phyloP scores from a whole-genome alignment of 2,113 vertebrate species.

The Sterrhoptilus dennistouni region DNA sequence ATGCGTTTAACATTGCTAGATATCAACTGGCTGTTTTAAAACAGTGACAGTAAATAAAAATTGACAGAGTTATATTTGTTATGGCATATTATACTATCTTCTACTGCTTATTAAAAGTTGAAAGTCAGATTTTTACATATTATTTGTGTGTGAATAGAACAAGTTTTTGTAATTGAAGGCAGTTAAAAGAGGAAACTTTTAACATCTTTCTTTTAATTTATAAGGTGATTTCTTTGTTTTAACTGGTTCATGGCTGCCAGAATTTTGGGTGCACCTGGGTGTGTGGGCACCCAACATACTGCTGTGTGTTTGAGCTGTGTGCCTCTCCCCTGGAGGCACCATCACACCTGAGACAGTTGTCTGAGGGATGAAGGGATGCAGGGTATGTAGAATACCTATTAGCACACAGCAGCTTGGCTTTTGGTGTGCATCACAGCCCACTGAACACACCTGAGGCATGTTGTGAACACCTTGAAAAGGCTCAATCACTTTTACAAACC shows the following conservation, averaged over 20 bases:
- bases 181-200: slow-evolving; percentile 15
- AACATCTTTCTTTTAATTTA: background rate
- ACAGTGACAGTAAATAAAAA: slow-evolving; percentile 16
- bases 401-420: fast-evolving
- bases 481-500: background rate
- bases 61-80: background rate
- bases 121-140: background rate
- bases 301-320: background rate
- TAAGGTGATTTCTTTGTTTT: background rate
- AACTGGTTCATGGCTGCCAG: background rate
- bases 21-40: slow-evolving; percentile 18
- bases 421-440: fast-evolving
- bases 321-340: background rate
- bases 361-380: background rate
- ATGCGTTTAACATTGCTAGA: background rate
- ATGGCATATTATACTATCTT: background rate
- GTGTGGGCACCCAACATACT: fast-evolving
- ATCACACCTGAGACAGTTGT: fast-evolving
- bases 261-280: background rate
- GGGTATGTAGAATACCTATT: background rate
- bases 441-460: background rate
- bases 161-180: slow-evolving; percentile 40
- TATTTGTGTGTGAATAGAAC: slow-evolving; percentile 36
- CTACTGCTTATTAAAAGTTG: background rate
- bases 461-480: background rate